Evolutionary conservation across 1,140 invertebrate species (phyloP), one percentile per base, ranked within the genome.

Genomic region (Cheumatopsyche charites): DNA sequence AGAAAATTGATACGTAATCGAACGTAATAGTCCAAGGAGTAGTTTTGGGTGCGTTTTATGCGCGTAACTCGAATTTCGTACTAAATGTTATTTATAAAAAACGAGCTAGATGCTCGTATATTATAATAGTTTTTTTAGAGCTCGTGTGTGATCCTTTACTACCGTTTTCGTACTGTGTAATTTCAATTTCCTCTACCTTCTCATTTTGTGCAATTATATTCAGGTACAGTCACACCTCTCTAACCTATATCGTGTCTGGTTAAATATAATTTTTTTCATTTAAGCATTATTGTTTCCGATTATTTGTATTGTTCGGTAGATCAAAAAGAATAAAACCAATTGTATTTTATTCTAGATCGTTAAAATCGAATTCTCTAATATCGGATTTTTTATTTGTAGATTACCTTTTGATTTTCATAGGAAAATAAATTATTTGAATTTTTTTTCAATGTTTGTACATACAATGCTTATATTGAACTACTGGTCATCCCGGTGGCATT

Each of bases 1-100:
- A n/a, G 12, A 41, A 66, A 66, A 66, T 66, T 66, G 63, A 66
- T 66, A 66, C 63, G 63, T 66, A 66, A 66, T 66, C 63, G 63
- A 66, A 66, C 23, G 63, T 66, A 66, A 66, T 66, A 66, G 43
- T 63, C 62, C 41, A 12, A 58, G 42, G 19, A 63, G 55, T 26
- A 26, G 55, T 58, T 63, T 19, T 41, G 25, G 19, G 58, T 29
- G 6, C 58, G 13, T 25, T 25, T 42, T 42, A 58, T 21, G 21
- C 55, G 17, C 23, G 47, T 52, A 52, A 19, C 19, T 52, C 47
- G 19, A 52, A 52, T 58, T 58, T 58, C 55, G 55, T 58, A 58
- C 55, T 58, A 26, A 19, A 58, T 58, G 17, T 17, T 19, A 25
- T 21, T 3, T 15, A 47, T 13, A 47, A 13, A 47, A 47, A n/a